Percentiles rank a stretch among this genome's conserved stretches.
phyloP scores from a whole-genome alignment of 2,113 vertebrate genomes.

The Neodontobutis hainanensis region DNA sequence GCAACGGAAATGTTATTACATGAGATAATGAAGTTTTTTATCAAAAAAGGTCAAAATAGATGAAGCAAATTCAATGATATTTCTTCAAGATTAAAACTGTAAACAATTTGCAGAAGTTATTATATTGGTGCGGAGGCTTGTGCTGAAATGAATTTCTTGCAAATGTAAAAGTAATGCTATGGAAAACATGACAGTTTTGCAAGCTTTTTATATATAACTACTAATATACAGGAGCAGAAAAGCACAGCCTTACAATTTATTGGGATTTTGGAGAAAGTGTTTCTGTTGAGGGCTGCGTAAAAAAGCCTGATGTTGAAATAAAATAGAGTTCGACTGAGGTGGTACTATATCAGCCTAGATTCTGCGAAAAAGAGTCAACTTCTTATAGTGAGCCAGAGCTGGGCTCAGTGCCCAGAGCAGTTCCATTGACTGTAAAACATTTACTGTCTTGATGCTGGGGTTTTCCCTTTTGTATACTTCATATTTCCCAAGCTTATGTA shows the following conservation, averaged over 20 bases:
- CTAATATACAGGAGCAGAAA: neutral
- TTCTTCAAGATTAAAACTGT: conserved; percentile 29
- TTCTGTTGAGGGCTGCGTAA: conserved; percentile 9
- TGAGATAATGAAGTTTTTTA: conserved; percentile 14
- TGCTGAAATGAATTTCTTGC: neutral
- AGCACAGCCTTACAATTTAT: neutral
- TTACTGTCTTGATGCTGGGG: conserved; percentile 39
- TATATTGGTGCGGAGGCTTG: neutral
- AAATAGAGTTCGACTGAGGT: conserved; percentile 19
- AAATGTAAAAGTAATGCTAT: neutral
- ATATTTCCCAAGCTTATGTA: conserved; percentile 30
- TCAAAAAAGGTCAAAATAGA: conserved; percentile 23
- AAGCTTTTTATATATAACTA: neutral
- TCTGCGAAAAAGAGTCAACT: conserved; percentile 27
- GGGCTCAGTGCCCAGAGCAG: conserved; percentile 50
- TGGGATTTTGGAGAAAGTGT: conserved; percentile 5
- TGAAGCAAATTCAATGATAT: conserved; percentile 18
- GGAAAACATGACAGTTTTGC: neutral
- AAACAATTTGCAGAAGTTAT: conserved; percentile 11
- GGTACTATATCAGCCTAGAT: conserved; percentile 38
- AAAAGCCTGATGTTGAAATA: conserved; percentile 32
- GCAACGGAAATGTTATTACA: conserved; percentile 26
- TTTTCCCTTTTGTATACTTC: conserved; percentile 46
- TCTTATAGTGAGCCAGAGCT: conserved; percentile 28
- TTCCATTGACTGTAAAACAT: conserved; percentile 57